Evolutionary conservation across 2,888 invertebrate species (phyloP).

Genomic region (Glaucopsyche alexis): DNA sequence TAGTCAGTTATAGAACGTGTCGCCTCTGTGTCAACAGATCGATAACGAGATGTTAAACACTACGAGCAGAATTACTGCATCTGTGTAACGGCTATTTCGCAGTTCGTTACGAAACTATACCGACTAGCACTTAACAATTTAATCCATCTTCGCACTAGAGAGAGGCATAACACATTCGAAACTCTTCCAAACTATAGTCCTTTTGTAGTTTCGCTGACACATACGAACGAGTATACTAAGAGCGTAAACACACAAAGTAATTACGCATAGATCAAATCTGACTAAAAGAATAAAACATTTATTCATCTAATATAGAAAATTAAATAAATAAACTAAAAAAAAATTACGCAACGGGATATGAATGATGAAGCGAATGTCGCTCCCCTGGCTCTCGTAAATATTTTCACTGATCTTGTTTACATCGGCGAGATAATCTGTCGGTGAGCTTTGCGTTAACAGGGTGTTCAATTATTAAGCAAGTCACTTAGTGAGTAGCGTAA

Average conservation of each 20-base stretch:
- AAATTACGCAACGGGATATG: slow-evolving; percentile 57
- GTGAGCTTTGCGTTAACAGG: slow-evolving; percentile 52
- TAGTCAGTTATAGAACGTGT: too few species aligned
- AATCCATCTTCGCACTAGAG: too few species aligned
- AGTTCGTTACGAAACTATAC: too few species aligned
- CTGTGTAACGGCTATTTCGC: too few species aligned
- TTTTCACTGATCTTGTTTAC: slow-evolving; percentile 67
- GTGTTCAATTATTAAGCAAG: slow-evolving; percentile 44
- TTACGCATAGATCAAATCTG: background rate
- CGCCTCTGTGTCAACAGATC: too few species aligned
- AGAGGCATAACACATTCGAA: too few species aligned
- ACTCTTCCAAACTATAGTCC: too few species aligned
- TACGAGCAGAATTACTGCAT: too few species aligned
- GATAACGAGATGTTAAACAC: too few species aligned
- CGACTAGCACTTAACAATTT: too few species aligned
- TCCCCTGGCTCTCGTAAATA: slow-evolving; percentile 60
- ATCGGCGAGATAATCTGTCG: slow-evolving; percentile 64
- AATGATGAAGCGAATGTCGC: slow-evolving; percentile 47
- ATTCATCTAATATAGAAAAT: slow-evolving; percentile 60
- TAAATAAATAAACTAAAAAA: slow-evolving; percentile 45
- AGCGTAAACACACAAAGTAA: background rate
- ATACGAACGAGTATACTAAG: too few species aligned
- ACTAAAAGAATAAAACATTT: background rate
- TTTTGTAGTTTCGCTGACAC: too few species aligned
- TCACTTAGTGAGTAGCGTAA: background rate